These are phyloP conservation scores for Melanotaenia nigrans DNA, from an alignment of 2,797 vertebrate genomes.

Conservation along the genomic window DNA sequence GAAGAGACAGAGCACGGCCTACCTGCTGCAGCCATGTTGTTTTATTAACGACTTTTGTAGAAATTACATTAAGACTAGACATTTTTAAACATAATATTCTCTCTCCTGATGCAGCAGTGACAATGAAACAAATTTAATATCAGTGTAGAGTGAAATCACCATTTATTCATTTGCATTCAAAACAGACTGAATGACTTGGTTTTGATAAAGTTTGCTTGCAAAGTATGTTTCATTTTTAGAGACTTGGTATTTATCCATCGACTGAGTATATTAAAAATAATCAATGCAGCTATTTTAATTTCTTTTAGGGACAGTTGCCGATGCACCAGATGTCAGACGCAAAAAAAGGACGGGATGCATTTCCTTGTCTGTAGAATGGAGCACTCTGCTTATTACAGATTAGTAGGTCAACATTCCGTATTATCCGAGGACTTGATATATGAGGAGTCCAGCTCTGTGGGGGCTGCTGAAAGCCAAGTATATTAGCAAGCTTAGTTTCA, in stretches of 20 bases:
- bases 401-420: constrained; percentile 76
- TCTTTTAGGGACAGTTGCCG: not conserved
- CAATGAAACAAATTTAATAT: not conserved
- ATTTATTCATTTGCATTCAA: not conserved
- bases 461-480: constrained; percentile 76
- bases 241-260: constrained; percentile 6
- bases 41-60: constrained; percentile 5
- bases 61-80: not conserved
- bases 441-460: constrained; percentile 55
- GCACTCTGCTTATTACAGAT: constrained; percentile 80
- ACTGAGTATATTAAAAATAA: constrained; percentile 4
- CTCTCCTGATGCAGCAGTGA: not conserved
- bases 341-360: constrained; percentile 40
- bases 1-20: constrained; percentile 29
- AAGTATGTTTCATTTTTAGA: not conserved
- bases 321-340: not conserved
- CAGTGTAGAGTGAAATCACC: not conserved
- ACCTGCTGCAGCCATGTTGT: constrained; percentile 18
- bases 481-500: constrained; percentile 74
- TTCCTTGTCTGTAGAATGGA: constrained; percentile 53
- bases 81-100: not conserved
- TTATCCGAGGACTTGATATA: constrained; percentile 78
- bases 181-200: constrained; percentile 4
- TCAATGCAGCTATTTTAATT: constrained; percentile 17
- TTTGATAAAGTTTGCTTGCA: not conserved